phyloP scores from a whole-genome alignment of 2,113 vertebrate species.

The Mus spicilegus region DNA sequence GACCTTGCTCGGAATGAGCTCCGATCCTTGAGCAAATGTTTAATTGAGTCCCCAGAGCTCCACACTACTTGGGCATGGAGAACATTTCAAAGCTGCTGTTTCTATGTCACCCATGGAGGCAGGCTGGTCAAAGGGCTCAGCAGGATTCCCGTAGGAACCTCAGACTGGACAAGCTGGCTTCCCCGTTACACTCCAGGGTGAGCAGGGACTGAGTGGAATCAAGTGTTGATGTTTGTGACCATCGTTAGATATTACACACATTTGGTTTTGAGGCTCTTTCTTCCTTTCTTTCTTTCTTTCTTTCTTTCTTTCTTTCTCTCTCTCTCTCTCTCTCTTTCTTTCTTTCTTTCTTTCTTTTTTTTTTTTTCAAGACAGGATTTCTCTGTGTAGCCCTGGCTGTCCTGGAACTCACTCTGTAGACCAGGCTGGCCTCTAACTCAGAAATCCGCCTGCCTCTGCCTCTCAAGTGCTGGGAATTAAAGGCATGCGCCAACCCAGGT shows the following conservation, averaged over 20 bases:
- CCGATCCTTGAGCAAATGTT: conserved; percentile 71
- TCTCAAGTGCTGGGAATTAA: too few relatives aligned
- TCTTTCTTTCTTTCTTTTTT: too few relatives aligned
- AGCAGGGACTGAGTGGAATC: neutral
- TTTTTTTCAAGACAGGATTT: too few relatives aligned
- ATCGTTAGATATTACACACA: neutral
- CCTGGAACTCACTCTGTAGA: too few relatives aligned
- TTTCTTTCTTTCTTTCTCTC: too few relatives aligned
- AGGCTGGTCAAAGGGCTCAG: neutral
- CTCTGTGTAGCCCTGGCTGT: too few relatives aligned
- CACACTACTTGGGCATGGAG: conserved; percentile 60
- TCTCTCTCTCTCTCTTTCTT: rapidly evolving
- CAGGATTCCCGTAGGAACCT: neutral
- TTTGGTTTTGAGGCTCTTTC: neutral
- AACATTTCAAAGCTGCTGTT: conserved; percentile 59
- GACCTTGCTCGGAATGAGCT: conserved; percentile 61
- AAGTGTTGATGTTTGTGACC: neutral
- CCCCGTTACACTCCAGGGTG: neutral
- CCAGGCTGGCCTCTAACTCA: too few relatives aligned
- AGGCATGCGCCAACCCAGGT: neutral
- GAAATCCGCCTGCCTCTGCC: too few relatives aligned
- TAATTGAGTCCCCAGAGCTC: conserved; percentile 61
- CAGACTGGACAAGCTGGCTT: neutral
- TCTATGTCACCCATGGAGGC: conserved; percentile 48
- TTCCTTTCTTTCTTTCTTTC: too few relatives aligned